Base-by-base conservation (phyloP, 1,140 invertebrate species). In the Listronotus oregonensis region DNA sequence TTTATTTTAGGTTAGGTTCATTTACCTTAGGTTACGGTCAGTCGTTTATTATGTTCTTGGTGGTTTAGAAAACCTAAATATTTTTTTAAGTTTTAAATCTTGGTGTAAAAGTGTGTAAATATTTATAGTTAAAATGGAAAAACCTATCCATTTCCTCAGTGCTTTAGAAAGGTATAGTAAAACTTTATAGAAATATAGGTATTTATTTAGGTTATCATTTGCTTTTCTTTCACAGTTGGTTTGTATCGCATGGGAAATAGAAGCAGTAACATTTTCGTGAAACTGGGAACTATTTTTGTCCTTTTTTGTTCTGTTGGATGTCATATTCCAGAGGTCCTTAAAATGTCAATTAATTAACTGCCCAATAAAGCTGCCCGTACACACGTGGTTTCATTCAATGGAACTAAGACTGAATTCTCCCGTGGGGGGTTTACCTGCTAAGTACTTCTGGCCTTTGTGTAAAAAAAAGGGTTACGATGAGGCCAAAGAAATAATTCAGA, bases 381-480 rank as follows among this genome's bases (percentile, higher is more conserved):
- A 66, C 64, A 42, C 14, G 5, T 31, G 7, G 10, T 27, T 27
- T 27, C 21, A 43, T 42, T 21, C 39, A 32, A 66, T 66, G 64
- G 49, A 58, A 46, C 44, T 66, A 44, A 66, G 64, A 60, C 57
- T 66, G 49, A 66, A 66, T 37, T 66, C 64, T 10, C 64, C 64
- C 6, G 64, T 66, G 8, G 64, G 64, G n/a, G 56, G 56, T 21
- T 15, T 47, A 10, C 55, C 64, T 21, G 64, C 64, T 27, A 21
- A 40, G 3, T 66, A 66, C 14, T 40, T 31, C 31, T 66, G 64
- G 64, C 64, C 64, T n/a, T 56, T 66, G n/a, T 51, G 31, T 55
- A 66, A 66, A 34, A 66, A 65, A 43, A 59, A 58, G 32, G 64
- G 64, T 6, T 66, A 66, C 32, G 64, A 66, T 37, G 64, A 60